Evolutionary conservation across 1,140 invertebrate species (phyloP).

Genomic region (Drosophila burlai): DNA sequence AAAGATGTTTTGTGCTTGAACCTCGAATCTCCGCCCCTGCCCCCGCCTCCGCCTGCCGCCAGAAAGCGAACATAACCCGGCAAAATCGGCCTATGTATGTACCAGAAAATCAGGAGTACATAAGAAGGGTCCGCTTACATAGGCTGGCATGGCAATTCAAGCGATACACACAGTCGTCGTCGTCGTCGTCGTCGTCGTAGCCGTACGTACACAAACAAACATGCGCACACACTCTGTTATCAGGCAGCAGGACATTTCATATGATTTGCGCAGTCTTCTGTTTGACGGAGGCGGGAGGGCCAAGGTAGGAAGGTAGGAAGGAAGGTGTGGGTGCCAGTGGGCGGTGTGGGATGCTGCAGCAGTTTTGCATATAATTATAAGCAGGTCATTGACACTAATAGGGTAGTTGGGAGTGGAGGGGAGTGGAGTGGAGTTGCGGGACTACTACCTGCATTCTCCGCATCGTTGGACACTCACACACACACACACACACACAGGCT

Average conservation of each 20-base stretch:
- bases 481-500: slow-evolving; percentile 29
- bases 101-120: slow-evolving; percentile 3
- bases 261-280: slow-evolving; percentile 59
- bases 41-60: neutral
- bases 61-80: slow-evolving; percentile 8
- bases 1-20: slow-evolving; percentile 15
- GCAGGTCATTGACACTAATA: slow-evolving; percentile 81
- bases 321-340: slow-evolving; percentile 21
- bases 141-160: slow-evolving; percentile 31
- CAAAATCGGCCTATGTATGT: slow-evolving; percentile 30
- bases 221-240: slow-evolving; percentile 60
- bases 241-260: slow-evolving; percentile 72
- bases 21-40: neutral
- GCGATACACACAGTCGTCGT: slow-evolving; percentile 35
- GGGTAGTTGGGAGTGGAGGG: slow-evolving; percentile 17
- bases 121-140: slow-evolving; percentile 31
- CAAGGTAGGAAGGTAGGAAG: neutral
- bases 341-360: slow-evolving; percentile 45
- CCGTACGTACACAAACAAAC: slow-evolving; percentile 48
- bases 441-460: slow-evolving; percentile 45
- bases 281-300: neutral
- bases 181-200: slow-evolving; percentile 13
- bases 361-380: slow-evolving; percentile 83
- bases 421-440: slow-evolving; percentile 9
- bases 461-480: slow-evolving; percentile 47